Percentiles rank a stretch among this genome's conserved stretches.
Evolutionary conservation across 1,140 invertebrate species (phyloP).

Genomic region (Odontomachus brunneus): DNA sequence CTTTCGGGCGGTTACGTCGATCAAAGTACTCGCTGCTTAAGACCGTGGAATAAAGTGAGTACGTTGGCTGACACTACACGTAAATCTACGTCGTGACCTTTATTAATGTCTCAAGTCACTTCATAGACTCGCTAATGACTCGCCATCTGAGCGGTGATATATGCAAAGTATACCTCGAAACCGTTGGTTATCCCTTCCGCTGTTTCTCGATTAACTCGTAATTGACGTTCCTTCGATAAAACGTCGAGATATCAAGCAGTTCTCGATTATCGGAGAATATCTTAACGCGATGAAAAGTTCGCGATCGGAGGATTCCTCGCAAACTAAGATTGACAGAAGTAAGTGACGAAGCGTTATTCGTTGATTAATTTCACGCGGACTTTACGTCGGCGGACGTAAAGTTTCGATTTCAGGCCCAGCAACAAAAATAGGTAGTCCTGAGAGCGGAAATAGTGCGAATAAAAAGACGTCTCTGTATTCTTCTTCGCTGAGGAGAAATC

Average conservation of each 20-base stretch:
- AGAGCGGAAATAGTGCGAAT: neutral
- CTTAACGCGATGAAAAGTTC: neutral
- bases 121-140: constrained; percentile 16
- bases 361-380: neutral
- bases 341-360: neutral
- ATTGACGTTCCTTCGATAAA: neutral
- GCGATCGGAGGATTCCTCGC: neutral
- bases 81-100: constrained; percentile 47
- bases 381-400: neutral
- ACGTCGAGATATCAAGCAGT: neutral
- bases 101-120: constrained; percentile 64
- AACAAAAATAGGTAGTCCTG: neutral
- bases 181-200: neutral
- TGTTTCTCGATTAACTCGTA: neutral
- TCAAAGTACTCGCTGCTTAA: neutral
- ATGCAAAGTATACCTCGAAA: neutral
- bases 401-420: neutral
- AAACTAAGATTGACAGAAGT: neutral
- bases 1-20: neutral
- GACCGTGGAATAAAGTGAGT: constrained; percentile 55
- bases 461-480: neutral
- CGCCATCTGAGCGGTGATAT: constrained; percentile 35
- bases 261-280: neutral
- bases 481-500: neutral
- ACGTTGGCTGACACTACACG: constrained; percentile 24